These are phyloP conservation scores for Chiloscyllium punctatum DNA, from an alignment of 2,797 vertebrate genomes.

Conservation along the genomic window DNA sequence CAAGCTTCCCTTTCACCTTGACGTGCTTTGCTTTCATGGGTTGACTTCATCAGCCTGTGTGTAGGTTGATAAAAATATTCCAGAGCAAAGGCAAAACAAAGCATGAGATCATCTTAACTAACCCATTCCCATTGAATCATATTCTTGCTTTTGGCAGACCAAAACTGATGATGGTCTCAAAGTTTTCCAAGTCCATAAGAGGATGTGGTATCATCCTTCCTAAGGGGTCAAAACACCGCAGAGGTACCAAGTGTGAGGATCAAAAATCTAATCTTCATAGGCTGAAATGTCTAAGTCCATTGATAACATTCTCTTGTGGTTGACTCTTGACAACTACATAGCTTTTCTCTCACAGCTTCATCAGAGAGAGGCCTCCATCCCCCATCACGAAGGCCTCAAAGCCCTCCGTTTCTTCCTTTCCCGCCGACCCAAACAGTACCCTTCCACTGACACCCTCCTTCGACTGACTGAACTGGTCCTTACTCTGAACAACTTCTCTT, in stretches of 20 bases:
- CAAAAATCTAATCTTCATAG: not conserved
- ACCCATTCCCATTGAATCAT: not conserved
- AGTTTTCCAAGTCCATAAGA: not conserved
- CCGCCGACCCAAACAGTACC: too few species aligned
- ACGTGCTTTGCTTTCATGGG: not conserved
- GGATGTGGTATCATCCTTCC: not conserved
- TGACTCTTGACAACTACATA: not conserved
- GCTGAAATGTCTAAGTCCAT: not conserved
- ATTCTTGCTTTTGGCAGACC: not conserved
- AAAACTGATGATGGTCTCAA: not conserved
- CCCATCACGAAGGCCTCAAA: too few species aligned
- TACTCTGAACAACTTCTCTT: too few species aligned
- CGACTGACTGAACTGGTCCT: too few species aligned
- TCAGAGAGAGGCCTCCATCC: too few species aligned
- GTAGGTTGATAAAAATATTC: not conserved
- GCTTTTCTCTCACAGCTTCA: not conserved
- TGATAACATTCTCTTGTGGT: not conserved
- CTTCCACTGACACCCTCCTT: too few species aligned
- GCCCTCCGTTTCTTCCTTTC: too few species aligned
- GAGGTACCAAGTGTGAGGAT: not conserved
- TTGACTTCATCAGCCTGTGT: not conserved
- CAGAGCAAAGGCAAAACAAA: not conserved
- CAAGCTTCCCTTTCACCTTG: not conserved
- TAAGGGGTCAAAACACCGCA: not conserved
- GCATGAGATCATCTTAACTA: conserved; percentile 9